Evolutionary conservation across 2,888 invertebrate genomes (phyloP).

Genomic region (Heliothis peltigera): DNA sequence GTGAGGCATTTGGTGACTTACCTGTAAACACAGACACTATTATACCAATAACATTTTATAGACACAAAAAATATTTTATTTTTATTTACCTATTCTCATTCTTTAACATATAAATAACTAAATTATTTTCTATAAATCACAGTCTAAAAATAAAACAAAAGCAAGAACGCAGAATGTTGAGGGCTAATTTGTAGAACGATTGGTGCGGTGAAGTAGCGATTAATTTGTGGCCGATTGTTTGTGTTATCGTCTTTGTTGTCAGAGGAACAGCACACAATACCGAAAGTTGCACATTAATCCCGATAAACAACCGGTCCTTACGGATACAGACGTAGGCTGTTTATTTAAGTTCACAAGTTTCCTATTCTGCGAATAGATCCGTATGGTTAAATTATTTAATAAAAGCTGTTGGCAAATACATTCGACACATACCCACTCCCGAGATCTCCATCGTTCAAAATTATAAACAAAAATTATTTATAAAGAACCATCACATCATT

Average conservation of each 20-base stretch:
- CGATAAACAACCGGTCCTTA: slow-evolving; percentile 33
- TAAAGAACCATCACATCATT: slow-evolving; percentile 41
- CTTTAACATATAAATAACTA: slow-evolving; percentile 7
- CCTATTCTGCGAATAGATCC: slow-evolving; percentile 10
- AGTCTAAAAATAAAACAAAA: slow-evolving; percentile 49
- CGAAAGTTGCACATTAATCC: slow-evolving; percentile 40
- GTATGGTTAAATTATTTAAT: slow-evolving; percentile 41
- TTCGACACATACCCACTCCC: slow-evolving; percentile 77
- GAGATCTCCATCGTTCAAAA: slow-evolving; percentile 80
- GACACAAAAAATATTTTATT: slow-evolving; percentile 10
- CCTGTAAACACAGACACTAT: slow-evolving; percentile 70
- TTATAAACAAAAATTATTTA: slow-evolving; percentile 32
- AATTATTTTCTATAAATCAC: slow-evolving; percentile 16
- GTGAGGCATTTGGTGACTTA: slow-evolving; percentile 85
- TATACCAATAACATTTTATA: slow-evolving; percentile 12
- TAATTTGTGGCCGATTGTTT: slow-evolving; percentile 59
- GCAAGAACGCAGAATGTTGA: slow-evolving; percentile 45
- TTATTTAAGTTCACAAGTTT: slow-evolving; percentile 33
- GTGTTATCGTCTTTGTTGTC: slow-evolving; percentile 79
- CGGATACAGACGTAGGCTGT: slow-evolving; percentile 12
- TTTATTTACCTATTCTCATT: slow-evolving; percentile 45
- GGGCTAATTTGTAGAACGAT: slow-evolving; percentile 50
- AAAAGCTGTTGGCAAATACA: slow-evolving; percentile 52
- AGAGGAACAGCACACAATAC: slow-evolving; percentile 67
- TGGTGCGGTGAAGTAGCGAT: slow-evolving; percentile 39